Evolutionary conservation across 2,888 invertebrate species (phyloP).

Genomic region (Lycia hirtaria): DNA sequence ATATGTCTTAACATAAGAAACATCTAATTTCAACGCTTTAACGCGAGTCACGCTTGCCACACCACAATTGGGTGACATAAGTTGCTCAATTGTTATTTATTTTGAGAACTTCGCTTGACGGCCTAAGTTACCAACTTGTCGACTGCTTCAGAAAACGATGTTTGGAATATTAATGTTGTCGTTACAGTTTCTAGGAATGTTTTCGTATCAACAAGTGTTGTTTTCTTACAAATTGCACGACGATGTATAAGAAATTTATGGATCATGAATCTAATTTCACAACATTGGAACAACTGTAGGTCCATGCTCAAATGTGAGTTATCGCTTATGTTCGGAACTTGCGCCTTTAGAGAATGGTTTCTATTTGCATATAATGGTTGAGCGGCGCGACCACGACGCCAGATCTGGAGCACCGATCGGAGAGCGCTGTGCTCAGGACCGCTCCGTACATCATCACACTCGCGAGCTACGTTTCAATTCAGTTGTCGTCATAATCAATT

Average conservation of each 20-base stretch:
- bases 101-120: constrained; percentile 53
- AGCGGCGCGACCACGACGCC: constrained; percentile 69
- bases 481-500: constrained; percentile 42
- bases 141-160: constrained; percentile 8
- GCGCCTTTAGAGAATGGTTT: constrained; percentile 58
- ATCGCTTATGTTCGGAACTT: constrained; percentile 65
- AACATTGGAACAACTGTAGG: constrained; percentile 42
- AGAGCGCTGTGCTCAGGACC: constrained; percentile 60
- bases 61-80: constrained; percentile 63
- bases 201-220: constrained; percentile 23
- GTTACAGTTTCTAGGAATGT: constrained; percentile 31
- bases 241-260: constrained; percentile 35
- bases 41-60: constrained; percentile 47
- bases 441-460: constrained; percentile 63
- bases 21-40: constrained; percentile 57
- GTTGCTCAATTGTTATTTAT: constrained; percentile 71
- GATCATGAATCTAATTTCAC: constrained; percentile 41
- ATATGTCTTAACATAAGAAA: constrained; percentile 30
- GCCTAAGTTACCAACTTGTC: constrained; percentile 51
- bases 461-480: constrained; percentile 60
- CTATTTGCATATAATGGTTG: constrained; percentile 78
- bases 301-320: constrained; percentile 43
- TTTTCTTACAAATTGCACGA: constrained; percentile 37
- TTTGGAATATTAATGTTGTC: constrained; percentile 33
- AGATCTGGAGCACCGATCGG: constrained; percentile 77